phyloP scores from a whole-genome alignment of 30 jellyfish, hydroid and myxozoan species.

The Aurelia sp. region DNA sequence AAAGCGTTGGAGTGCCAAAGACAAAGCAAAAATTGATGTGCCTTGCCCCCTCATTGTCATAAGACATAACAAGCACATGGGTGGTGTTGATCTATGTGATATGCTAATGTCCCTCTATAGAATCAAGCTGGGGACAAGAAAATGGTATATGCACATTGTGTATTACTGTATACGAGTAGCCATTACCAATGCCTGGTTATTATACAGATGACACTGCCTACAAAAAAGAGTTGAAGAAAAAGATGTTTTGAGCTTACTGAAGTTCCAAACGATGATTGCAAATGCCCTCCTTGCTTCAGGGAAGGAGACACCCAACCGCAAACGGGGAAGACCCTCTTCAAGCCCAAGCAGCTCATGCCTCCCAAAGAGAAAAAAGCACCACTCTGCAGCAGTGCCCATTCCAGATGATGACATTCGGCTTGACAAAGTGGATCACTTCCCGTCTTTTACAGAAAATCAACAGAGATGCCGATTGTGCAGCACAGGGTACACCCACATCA shows the following conservation, averaged over 20 bases:
- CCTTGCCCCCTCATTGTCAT: slow-evolving; percentile 41
- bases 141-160: too few species aligned
- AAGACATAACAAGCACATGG: slow-evolving; percentile 44
- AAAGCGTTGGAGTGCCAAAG: slow-evolving; percentile 33
- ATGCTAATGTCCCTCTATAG: slow-evolving; percentile 35
- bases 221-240: not conserved
- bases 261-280: slow-evolving; percentile 10
- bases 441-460: not conserved
- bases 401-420: slow-evolving; percentile 39
- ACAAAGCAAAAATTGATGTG: slow-evolving; percentile 17
- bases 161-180: slow-evolving; percentile 21
- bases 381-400: slow-evolving; percentile 43
- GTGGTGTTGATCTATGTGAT: slow-evolving; percentile 54
- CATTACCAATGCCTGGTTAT: slow-evolving; percentile 38
- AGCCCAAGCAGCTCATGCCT: slow-evolving; percentile 51
- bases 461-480: too few species aligned
- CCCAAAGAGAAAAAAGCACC: slow-evolving; percentile 29
- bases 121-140: too few species aligned
- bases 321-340: slow-evolving; percentile 49
- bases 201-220: slow-evolving; percentile 20
- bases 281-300: not conserved
- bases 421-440: slow-evolving; percentile 24
- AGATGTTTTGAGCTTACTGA: slow-evolving; percentile 18
- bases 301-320: slow-evolving; percentile 4
- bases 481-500: too few species aligned